These are phyloP conservation scores for Pao palembangensis DNA, from an alignment of 2,113 vertebrate genomes.

Conservation along the genomic window DNA sequence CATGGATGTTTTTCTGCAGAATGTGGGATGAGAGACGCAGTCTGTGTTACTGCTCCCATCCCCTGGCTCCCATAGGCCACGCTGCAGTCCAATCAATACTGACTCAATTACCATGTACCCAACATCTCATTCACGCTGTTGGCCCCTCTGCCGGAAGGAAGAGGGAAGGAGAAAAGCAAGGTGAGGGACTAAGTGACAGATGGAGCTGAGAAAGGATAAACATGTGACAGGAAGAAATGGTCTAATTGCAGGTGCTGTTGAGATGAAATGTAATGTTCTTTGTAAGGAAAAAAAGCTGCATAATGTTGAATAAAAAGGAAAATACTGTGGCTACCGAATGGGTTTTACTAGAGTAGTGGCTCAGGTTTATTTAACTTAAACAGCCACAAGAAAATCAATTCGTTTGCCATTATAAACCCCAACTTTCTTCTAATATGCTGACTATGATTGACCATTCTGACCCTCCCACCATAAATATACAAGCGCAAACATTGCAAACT, in stretches of 20 bases:
- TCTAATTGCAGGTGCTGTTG: conserved; percentile 12
- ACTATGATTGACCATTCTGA: conserved; percentile 54
- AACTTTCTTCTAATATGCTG: conserved; percentile 52
- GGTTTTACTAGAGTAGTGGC: not conserved
- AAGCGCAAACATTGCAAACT: conserved; percentile 35
- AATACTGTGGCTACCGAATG: conserved; percentile 23
- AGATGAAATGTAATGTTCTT: conserved; percentile 31
- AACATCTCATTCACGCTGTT: conserved; percentile 67
- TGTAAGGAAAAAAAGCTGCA: conserved; percentile 39
- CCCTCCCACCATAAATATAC: conserved; percentile 11
- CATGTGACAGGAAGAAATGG: conserved; percentile 32
- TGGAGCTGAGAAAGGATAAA: conserved; percentile 32
- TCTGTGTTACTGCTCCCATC: conserved; percentile 51
- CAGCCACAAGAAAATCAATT: conserved; percentile 52
- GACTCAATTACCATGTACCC: conserved; percentile 72
- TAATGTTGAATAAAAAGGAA: conserved; percentile 50
- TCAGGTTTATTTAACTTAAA: conserved; percentile 32
- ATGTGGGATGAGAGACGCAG: conserved; percentile 43
- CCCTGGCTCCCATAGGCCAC: conserved; percentile 53
- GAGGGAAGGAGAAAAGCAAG: conserved; percentile 42
- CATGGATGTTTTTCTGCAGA: conserved; percentile 48
- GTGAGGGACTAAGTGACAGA: conserved; percentile 39
- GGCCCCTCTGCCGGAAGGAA: conserved; percentile 41
- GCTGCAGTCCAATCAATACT: conserved; percentile 78
- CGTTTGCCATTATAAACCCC: conserved; percentile 40